Evolutionary conservation across 2,113 vertebrate genomes (phyloP).

Genomic region (Corythornis madagascariensis): DNA sequence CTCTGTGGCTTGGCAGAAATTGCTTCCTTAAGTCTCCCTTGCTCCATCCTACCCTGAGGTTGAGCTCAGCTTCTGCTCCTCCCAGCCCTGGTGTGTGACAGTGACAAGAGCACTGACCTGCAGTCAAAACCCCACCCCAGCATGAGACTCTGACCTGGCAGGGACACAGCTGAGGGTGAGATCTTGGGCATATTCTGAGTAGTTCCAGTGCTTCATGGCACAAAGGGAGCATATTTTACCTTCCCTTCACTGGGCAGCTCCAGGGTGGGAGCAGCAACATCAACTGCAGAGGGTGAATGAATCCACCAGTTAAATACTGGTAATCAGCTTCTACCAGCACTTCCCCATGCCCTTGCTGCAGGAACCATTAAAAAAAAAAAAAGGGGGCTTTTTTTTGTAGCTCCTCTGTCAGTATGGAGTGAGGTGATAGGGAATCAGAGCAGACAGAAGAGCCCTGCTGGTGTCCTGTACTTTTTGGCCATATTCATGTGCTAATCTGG

Average conservation of each 20-base stretch:
- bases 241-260: background rate
- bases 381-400: background rate
- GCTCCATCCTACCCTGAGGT: background rate
- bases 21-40: background rate
- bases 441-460: background rate
- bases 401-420: background rate
- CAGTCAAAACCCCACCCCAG: background rate
- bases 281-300: background rate
- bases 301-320: fast-evolving
- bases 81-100: fast-evolving
- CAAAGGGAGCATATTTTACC: background rate
- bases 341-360: fast-evolving
- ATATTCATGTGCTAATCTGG: constrained; percentile 2
- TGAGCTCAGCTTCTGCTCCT: background rate
- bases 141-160: fast-evolving
- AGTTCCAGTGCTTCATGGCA: background rate
- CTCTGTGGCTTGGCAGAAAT: background rate
- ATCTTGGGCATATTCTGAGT: fast-evolving
- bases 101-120: fast-evolving
- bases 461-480: constrained; percentile 9
- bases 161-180: fast-evolving
- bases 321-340: background rate
- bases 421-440: background rate
- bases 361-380: background rate
- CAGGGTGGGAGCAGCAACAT: background rate